Conservation (phyloP, 2,113 vertebrate genomes). For the Tyrannus savana region DNA sequence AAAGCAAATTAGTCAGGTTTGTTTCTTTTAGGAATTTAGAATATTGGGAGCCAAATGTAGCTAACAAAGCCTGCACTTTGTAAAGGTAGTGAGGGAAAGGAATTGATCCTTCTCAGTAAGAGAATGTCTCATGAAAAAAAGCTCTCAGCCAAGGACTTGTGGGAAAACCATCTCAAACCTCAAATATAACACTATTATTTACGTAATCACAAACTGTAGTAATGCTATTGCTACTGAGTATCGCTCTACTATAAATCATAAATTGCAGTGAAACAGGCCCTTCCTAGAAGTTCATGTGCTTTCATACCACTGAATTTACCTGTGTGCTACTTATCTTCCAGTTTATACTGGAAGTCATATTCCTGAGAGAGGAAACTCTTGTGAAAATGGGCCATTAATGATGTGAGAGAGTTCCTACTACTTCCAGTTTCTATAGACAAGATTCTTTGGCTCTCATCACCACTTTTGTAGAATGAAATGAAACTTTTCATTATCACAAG, state of each 20-base stretch:
- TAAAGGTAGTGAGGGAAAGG: background rate
- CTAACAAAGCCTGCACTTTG: background rate
- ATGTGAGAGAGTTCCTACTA: background rate
- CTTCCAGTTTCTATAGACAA: background rate
- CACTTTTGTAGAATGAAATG: background rate
- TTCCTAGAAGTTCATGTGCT: background rate
- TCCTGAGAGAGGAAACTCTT: background rate
- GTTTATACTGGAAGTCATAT: background rate
- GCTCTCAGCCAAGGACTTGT: background rate
- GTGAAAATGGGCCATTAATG: rapidly evolving
- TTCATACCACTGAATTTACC: background rate
- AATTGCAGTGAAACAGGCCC: background rate
- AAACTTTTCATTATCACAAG: background rate
- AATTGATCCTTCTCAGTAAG: background rate
- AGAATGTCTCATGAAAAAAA: background rate
- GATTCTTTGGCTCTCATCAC: background rate
- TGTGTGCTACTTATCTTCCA: background rate
- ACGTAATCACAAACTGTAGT: background rate
- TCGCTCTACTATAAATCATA: background rate
- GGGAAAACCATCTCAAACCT: background rate
- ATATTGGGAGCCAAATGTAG: background rate
- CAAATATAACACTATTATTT: background rate
- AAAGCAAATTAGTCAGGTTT: background rate
- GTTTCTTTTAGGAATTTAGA: background rate
- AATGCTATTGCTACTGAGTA: background rate